phyloP scores from a whole-genome alignment of 2,797 vertebrate species.

The Pagetopsis macropterus region DNA sequence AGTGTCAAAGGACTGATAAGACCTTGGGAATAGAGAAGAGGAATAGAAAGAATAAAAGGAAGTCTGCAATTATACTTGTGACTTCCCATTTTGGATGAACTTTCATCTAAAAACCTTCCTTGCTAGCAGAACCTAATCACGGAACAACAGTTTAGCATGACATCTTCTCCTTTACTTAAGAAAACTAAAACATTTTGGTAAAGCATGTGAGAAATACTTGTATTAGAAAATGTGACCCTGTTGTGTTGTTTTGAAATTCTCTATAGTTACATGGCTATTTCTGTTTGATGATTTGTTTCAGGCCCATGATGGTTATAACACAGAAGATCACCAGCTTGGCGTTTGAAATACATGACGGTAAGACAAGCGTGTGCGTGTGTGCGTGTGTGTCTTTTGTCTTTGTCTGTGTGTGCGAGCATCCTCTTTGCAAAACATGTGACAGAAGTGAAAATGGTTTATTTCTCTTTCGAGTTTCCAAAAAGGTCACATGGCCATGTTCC shows the following conservation, averaged over 20 bases:
- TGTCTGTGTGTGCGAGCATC: slow-evolving; percentile 1
- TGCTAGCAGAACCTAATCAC: not conserved
- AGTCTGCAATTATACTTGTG: slow-evolving; percentile 27
- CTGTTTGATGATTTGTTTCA: slow-evolving; percentile 56
- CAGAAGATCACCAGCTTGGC: slow-evolving; percentile 99
- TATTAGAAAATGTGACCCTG: not conserved
- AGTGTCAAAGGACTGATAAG: not conserved
- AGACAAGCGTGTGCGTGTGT: slow-evolving; percentile 61
- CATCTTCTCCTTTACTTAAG: not conserved
- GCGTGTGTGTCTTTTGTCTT: not conserved
- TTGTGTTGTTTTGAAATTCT: not conserved
- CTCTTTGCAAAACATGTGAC: not conserved
- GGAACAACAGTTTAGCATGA: not conserved
- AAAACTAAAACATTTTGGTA: not conserved
- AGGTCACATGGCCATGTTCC: slow-evolving; percentile 47
- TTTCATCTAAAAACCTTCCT: not conserved
- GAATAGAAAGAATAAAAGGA: slow-evolving; percentile 26
- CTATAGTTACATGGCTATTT: slow-evolving; percentile 7
- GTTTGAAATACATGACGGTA: slow-evolving; percentile 96
- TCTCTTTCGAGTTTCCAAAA: slow-evolving; percentile 45
- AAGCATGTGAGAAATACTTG: not conserved
- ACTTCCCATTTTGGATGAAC: slow-evolving; percentile 9
- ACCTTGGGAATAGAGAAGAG: not conserved
- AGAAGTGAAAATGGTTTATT: slow-evolving; percentile 52
- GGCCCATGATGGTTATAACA: slow-evolving; percentile 99